Base-by-base conservation (phyloP, 2,113 vertebrate species). In the Centropus unirufus region DNA sequence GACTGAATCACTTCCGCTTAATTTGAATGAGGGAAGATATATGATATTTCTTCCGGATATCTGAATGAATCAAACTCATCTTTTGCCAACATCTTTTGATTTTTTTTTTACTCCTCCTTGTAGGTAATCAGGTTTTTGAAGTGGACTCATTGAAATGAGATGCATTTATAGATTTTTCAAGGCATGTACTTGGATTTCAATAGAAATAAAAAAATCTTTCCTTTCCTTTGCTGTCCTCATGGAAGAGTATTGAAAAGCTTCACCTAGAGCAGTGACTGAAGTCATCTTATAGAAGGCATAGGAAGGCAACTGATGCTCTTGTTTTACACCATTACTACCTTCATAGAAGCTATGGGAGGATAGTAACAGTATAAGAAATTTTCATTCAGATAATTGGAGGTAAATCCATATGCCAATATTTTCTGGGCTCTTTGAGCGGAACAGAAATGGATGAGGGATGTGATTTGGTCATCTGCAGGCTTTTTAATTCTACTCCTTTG, bases 281-380 rank as follows among this genome's bases (percentile, higher is more conserved):
- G 17, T 29, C 20, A 23, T 30, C 58, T 21, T 32, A 9, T 1
- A 69, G 58, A 34, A 87, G 30, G 15, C 3, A 1, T 3, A 21
- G 21, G 49, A 44, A 66, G 24, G 55, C 12, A 36, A 8, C 8
- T 58, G 46, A 15, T 61, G 26, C 22, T 75, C 44, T 63, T 42
- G 23, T 30, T 46, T 61, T 49, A 4, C 1, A 26, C 19, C 5
- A 3, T 27, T 24, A 7, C 18, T 75, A 0, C 44, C 32, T 42
- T 15, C 55, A 16, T 58, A 49, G 47, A 14, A 30, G 42, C 24
- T 62, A 6, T 10, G 32, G 40, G 51, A 62, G 57, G 23, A 47
- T 22, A 22, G 21, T 34, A 26, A 49, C 9, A 34, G 15, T 20
- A 1, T 34, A 13, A 68, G 36, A 40, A n/a, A 17, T 58, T 10